Evolutionary conservation across 2,113 vertebrate genomes (phyloP), one percentile per base, ranked within the genome.

Genomic region (Fulica atra): DNA sequence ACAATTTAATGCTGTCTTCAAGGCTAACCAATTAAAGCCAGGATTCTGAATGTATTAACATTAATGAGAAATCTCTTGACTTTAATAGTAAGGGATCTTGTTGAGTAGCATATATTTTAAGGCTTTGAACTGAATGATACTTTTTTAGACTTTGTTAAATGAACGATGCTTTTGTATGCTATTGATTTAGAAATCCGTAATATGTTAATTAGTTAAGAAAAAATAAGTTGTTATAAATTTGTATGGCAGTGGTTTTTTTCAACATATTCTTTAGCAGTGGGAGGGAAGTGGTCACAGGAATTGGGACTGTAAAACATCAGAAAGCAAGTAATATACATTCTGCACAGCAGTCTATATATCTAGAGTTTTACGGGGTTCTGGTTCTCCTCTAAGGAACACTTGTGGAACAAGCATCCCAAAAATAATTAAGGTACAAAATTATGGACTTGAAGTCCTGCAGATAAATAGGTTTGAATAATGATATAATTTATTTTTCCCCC

Each of bases 401-500:
- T 83, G 20, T 65, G 23, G 56, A 63, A 57, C 26, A 38, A n/a
- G 10, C 6, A 5, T 24, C 18, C 2, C 4, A 38, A 73, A 13
- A 53, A 56, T 28, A 71, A 20, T 46, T 40, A 8, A 65, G n/a
- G 4, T 48, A 16, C 29, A 7, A 11, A 60, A 61, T 7, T n/a
- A 31, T 0, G 2, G 28, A n/a, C 15, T 80, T 65, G 11, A 73
- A 38, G 6, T 81, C 17, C 60, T 36, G 10, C 20, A 57, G 40
- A 24, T 81, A 35, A 81, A 18, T 53, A 77, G 3, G 6, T 53
- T 72, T 56, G 56, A 89, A 35, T 66, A 38, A 51, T 23, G 6
- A 23, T 6, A 7, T 13, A 0, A 11, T n/a, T 11, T 26, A 53
- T 42, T 13, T 28, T 20, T 21, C 15, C 10, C 10, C 2, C 5